Evolutionary conservation across 2,113 vertebrate species (phyloP), one percentile per base, ranked within the genome.

Genomic region (Proterorhinus semilunaris): DNA sequence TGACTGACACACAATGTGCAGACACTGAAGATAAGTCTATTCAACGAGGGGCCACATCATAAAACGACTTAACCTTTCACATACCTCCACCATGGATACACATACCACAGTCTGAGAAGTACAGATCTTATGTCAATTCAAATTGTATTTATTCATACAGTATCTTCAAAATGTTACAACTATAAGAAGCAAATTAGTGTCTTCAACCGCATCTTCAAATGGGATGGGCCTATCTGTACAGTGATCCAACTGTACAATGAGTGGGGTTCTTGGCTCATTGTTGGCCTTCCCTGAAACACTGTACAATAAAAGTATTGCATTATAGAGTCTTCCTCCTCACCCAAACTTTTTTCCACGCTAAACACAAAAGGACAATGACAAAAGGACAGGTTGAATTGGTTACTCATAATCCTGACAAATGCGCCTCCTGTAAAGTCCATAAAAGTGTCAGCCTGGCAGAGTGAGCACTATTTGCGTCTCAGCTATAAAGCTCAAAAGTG

Each of bases 401-500:
- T 27, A 55, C 17, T 6, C 17, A 55, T 27, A 53, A 55, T 27
- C 17, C 11, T 55, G 53, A 55, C 6, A 10, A 55, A 27, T 17
- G 16, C 10, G 27, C 6, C 27, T 58, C 55, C 27, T 36, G 12
- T 21, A 58, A 42, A 16, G 7, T 62, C n/a, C 9, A 10, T 44
- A n/a, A 62, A 62, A 46, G 17, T 27, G 17, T 54, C 53, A 54
- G 53, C 46, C 6, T 62, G 42, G 15, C 43, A 10, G 59, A 10
- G 43, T 10, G 16, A 21, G 10, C 50, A 9, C 44, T 12, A 8
- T 57, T 47, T 52, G 42, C n/a, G 21, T 6, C 27, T 52, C 13
- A 42, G 6, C 61, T 8, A 58, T 72, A 7, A 61, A 55, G 66
- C 55, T 55, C 5, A 54, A 17, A 64, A 69, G 27, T 65, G 6